A percentile compares a stretch with the other conserved stretches of the same genome.
These are phyloP conservation scores for Lochmaea capreae DNA, from an alignment of 2,888 invertebrate genomes.

Conservation along the genomic window DNA sequence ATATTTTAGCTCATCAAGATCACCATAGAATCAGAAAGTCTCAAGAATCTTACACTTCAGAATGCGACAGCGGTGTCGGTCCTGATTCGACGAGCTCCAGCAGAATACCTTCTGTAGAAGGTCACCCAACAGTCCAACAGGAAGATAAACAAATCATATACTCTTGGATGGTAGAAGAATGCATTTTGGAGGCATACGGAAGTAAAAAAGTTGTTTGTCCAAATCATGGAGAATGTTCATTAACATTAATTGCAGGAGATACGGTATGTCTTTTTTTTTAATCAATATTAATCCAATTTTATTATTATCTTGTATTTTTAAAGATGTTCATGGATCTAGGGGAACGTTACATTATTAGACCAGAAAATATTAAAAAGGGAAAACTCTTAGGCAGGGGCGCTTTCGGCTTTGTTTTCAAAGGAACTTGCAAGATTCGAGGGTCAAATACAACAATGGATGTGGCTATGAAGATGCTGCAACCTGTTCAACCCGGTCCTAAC, in stretches of 20 bases:
- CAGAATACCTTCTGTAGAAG: conserved; percentile 85
- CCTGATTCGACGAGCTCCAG: conserved; percentile 86
- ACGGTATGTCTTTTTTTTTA: conserved; percentile 70
- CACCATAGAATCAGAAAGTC: conserved; percentile 66
- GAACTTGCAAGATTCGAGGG: conserved; percentile 74
- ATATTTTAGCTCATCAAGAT: conserved; percentile 18
- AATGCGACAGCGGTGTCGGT: conserved; percentile 90
- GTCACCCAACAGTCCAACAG: conserved; percentile 70
- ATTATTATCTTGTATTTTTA: conserved; percentile 33
- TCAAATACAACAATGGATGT: conserved; percentile 75
- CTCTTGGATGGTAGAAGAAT: conserved; percentile 95
- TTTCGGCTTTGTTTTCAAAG: conserved; percentile 96
- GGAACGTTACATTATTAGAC: conserved; percentile 81
- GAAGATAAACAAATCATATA: conserved; percentile 68
- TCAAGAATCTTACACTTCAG: conserved; percentile 82
- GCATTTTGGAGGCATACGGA: conserved; percentile 89
- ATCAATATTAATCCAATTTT: background rate
- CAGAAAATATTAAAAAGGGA: conserved; percentile 83
- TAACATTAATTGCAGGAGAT: conserved; percentile 91
- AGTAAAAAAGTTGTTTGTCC: conserved; percentile 80
- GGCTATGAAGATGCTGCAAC: conserved; percentile 96
- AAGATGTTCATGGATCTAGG: conserved; percentile 90
- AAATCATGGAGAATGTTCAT: conserved; percentile 79
- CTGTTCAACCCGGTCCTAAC: conserved; percentile 85
- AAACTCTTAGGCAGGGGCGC: conserved; percentile 93